Evolutionary conservation across 2,888 invertebrate species (phyloP).

Genomic region (Pristionchus mayeri): DNA sequence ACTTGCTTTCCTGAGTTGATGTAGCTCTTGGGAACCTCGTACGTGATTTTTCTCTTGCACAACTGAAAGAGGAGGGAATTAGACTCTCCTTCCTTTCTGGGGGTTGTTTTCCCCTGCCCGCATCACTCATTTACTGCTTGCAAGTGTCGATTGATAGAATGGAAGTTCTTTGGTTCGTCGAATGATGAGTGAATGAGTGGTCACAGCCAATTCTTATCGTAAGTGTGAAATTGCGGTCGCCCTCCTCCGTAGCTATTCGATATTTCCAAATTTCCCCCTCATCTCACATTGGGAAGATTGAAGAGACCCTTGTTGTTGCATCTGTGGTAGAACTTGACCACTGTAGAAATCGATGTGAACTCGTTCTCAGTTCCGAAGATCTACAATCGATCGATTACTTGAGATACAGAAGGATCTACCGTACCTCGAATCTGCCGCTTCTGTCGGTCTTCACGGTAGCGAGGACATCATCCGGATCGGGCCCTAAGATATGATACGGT

Average conservation of each 20-base stretch:
- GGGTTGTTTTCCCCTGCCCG: not conserved
- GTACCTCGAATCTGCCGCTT: conserved; percentile 43
- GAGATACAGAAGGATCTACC: not conserved
- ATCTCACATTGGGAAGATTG: conserved; percentile 30
- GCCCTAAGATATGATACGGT: not conserved
- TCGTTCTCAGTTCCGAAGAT: conserved; percentile 47
- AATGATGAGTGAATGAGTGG: not conserved
- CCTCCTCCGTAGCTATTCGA: not conserved
- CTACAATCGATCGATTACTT: not conserved
- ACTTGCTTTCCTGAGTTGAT: conserved; percentile 44
- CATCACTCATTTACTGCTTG: not conserved
- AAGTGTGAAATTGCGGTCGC: not conserved
- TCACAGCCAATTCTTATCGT: not conserved
- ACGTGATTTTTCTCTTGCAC: conserved; percentile 50
- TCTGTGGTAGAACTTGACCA: conserved; percentile 49
- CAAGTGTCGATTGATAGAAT: not conserved
- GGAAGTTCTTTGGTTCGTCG: not conserved
- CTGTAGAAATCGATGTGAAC: conserved; percentile 28
- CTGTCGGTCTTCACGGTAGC: conserved; percentile 24
- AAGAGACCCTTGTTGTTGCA: conserved; percentile 51
- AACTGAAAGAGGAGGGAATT: conserved; percentile 29
- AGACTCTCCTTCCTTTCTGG: not conserved
- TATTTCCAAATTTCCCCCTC: no score
- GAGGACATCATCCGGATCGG: conserved; percentile 49
- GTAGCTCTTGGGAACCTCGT: conserved; percentile 46